These are phyloP conservation scores for Hyphantria cunea DNA, from an alignment of 1,140 invertebrate species.

Conservation along the genomic window DNA sequence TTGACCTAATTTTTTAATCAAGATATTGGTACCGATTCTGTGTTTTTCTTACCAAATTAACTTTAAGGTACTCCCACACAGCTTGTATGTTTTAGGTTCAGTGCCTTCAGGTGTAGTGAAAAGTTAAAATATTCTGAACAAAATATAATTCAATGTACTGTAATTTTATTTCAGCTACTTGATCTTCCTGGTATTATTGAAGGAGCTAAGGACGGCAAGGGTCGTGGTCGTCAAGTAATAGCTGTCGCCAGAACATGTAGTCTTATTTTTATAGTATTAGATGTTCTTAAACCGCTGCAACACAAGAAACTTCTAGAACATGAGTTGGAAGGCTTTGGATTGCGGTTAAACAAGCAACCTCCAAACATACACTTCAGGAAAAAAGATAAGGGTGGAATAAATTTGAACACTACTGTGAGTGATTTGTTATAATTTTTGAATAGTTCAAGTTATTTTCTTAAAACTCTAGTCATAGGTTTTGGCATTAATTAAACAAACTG, in stretches of 20 bases:
- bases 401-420: conserved; percentile 76
- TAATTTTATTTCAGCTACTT: conserved; percentile 89
- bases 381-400: conserved; percentile 96
- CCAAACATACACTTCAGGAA: conserved; percentile 98
- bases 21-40: too few relatives aligned
- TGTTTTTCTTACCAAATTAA: too few relatives aligned
- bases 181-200: conserved; percentile 99
- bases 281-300: conserved; percentile 97
- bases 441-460: too few relatives aligned
- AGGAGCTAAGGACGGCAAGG: conserved; percentile 99
- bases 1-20: too few relatives aligned
- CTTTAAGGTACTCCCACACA: too few relatives aligned
- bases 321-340: conserved; percentile 99
- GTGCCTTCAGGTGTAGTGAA: too few relatives aligned
- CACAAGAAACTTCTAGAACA: conserved; percentile 98
- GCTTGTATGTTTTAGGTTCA: too few relatives aligned
- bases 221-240: conserved; percentile 99
- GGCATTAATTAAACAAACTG: too few relatives aligned
- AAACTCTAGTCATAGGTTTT: too few relatives aligned
- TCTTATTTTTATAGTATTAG: conserved; percentile 98
- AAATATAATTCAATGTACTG: too few relatives aligned
- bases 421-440: conserved; percentile 16
- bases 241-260: conserved; percentile 99
- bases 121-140: too few relatives aligned
- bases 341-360: conserved; percentile 97